A percentile compares a stretch with the other conserved stretches of the same genome.
These are phyloP conservation scores for Trisateles emortualis DNA, from an alignment of 2,888 invertebrate species.

Conservation along the genomic window DNA sequence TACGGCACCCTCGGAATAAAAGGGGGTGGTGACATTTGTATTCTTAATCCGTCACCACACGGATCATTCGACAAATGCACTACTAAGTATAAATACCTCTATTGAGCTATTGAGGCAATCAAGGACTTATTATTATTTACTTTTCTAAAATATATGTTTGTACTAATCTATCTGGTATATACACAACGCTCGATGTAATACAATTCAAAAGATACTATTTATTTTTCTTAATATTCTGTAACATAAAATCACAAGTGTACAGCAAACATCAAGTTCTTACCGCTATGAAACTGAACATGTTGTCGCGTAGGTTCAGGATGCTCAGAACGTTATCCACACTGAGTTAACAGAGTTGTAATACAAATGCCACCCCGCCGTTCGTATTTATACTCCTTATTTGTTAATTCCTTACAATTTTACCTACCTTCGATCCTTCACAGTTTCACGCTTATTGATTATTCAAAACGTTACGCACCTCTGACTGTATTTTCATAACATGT, in stretches of 20 bases:
- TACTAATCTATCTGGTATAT: too few relatives aligned
- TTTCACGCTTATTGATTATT: slow-evolving; percentile 79
- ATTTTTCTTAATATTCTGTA: too few relatives aligned
- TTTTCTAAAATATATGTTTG: too few relatives aligned
- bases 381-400: slow-evolving; percentile 74
- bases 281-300: slow-evolving; percentile 73
- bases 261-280: slow-evolving; percentile 58
- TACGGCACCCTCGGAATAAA: too few relatives aligned
- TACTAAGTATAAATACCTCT: too few relatives aligned
- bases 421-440: slow-evolving; percentile 63
- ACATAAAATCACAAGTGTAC: background rate
- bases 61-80: too few relatives aligned
- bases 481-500: slow-evolving; percentile 71
- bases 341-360: slow-evolving; percentile 47
- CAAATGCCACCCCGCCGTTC: slow-evolving; percentile 29
- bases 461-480: slow-evolving; percentile 52
- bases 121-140: too few relatives aligned
- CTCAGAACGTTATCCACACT: slow-evolving; percentile 48
- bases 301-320: slow-evolving; percentile 41
- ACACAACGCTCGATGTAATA: too few relatives aligned
- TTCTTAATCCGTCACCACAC: too few relatives aligned
- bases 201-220: too few relatives aligned
- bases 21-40: too few relatives aligned
- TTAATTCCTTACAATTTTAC: slow-evolving; percentile 54
- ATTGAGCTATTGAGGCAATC: too few relatives aligned